These are phyloP conservation scores for Eulithis prunata DNA, from an alignment of 2,888 invertebrate species.

Conservation along the genomic window DNA sequence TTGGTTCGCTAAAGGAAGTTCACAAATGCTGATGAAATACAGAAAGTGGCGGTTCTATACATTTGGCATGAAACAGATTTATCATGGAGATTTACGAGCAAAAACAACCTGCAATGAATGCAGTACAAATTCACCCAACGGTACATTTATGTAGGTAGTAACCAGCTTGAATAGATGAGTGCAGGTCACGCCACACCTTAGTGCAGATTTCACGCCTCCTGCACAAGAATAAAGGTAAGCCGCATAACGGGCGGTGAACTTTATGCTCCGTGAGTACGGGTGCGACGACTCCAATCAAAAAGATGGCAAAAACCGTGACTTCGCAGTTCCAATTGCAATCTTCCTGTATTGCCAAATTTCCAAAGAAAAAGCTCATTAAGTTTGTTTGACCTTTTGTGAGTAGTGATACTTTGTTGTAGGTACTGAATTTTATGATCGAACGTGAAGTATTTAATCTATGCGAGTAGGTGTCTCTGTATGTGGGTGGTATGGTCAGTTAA, in stretches of 20 bases:
- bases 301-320: conserved; percentile 29
- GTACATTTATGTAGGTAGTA: neutral
- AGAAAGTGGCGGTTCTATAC: conserved; percentile 15
- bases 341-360: conserved; percentile 33
- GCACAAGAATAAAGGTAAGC: conserved; percentile 24
- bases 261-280: conserved; percentile 17
- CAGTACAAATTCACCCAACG: neutral
- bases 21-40: conserved; percentile 7
- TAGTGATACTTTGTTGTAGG: conserved; percentile 4
- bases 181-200: conserved; percentile 21
- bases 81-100: conserved; percentile 23
- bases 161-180: conserved; percentile 6
- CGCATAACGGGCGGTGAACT: conserved; percentile 27
- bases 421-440: conserved; percentile 15
- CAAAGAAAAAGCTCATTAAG: conserved; percentile 25
- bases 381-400: conserved; percentile 27
- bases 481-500: conserved; percentile 14
- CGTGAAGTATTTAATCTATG: conserved; percentile 10
- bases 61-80: conserved; percentile 22
- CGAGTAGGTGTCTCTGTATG: neutral
- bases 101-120: conserved; percentile 2
- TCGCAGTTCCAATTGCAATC: neutral
- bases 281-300: conserved; percentile 27
- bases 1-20: neutral
- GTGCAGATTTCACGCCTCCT: conserved; percentile 26